A percentile compares a stretch with the other conserved stretches of the same genome.
phyloP scores from a whole-genome alignment of 2,888 invertebrate genomes.

The Dendrolimus pini region DNA sequence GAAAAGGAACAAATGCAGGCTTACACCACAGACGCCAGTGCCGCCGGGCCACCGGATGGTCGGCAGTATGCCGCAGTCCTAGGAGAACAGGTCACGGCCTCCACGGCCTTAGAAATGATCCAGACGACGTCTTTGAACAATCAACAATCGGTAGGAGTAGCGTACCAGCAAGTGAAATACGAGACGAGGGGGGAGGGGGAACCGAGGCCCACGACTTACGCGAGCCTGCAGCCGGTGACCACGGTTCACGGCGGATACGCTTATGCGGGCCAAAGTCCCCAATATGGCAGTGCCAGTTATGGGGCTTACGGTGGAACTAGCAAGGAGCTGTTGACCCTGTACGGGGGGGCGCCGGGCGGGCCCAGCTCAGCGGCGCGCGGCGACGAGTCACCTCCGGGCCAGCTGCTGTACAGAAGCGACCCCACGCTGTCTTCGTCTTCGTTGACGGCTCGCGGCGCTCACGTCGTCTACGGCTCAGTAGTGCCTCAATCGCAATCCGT shows the following conservation, averaged over 20 bases:
- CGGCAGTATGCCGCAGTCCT: constrained; percentile 47
- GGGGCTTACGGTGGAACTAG: constrained; percentile 26
- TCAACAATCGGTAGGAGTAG: constrained; percentile 57
- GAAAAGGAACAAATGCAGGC: constrained; percentile 43
- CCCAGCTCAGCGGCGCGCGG: constrained; percentile 39
- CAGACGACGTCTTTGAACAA: constrained; percentile 52
- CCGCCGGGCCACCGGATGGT: constrained; percentile 30
- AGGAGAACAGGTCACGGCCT: constrained; percentile 35
- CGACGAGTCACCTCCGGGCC: constrained; percentile 73
- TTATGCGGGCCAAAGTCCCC: constrained; percentile 49
- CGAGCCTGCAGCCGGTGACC: constrained; percentile 80
- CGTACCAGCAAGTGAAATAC: constrained; percentile 67
- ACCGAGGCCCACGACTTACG: constrained; percentile 71
- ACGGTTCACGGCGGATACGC: constrained; percentile 62
- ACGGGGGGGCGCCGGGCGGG: constrained; percentile 31
- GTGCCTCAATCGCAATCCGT: constrained; percentile 60
- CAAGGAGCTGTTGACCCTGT: constrained; percentile 39
- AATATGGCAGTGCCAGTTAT: constrained; percentile 46
- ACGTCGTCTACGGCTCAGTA: constrained; percentile 64
- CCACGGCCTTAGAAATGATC: constrained; percentile 55
- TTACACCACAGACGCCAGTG: constrained; percentile 29
- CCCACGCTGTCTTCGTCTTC: constrained; percentile 81
- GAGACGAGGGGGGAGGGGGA: constrained; percentile 57
- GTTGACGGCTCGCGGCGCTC: constrained; percentile 67
- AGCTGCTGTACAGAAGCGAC: constrained; percentile 79